phyloP scores from a whole-genome alignment of 1,140 invertebrate species.

The Helicorthomorpha holstii region DNA sequence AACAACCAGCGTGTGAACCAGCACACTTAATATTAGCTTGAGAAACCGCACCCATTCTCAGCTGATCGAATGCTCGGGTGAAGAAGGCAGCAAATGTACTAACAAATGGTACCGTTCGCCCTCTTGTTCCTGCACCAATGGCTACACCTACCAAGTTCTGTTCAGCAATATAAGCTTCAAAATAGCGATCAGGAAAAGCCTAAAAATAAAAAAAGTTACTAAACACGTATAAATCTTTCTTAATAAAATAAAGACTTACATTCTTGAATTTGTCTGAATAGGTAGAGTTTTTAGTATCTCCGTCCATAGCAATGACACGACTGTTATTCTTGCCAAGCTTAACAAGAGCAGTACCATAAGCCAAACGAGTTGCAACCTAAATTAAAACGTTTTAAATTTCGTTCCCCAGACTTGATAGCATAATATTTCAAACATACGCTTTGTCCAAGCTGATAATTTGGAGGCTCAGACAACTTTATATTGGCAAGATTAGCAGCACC shows the following conservation, averaged over 20 bases:
- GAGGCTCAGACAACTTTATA: slow-evolving; percentile 62
- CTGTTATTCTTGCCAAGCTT: slow-evolving; percentile 68
- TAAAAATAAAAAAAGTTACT: slow-evolving; percentile 14
- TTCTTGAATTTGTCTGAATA: slow-evolving; percentile 82
- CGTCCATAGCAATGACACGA: slow-evolving; percentile 79
- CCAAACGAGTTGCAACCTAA: slow-evolving; percentile 72
- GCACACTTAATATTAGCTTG: slow-evolving; percentile 94
- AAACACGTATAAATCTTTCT: background rate
- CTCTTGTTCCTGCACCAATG: slow-evolving; percentile 75
- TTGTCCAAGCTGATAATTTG: slow-evolving; percentile 55
- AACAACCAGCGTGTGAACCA: slow-evolving; percentile 87
- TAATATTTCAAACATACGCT: slow-evolving; percentile 16
- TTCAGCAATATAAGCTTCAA: slow-evolving; percentile 98
- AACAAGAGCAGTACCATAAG: slow-evolving; percentile 83
- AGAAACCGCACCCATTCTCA: slow-evolving; percentile 97
- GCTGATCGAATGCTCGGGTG: slow-evolving; percentile 85
- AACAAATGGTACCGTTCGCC: slow-evolving; percentile 75
- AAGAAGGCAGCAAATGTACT: slow-evolving; percentile 98
- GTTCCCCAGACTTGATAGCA: background rate
- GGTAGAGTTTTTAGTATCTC: slow-evolving; percentile 97
- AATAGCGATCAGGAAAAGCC: slow-evolving; percentile 49
- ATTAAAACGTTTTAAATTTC: background rate
- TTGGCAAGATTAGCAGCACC: slow-evolving; percentile 52
- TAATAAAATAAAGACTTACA: slow-evolving; percentile 21
- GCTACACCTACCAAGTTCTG: slow-evolving; percentile 95